phyloP scores from a whole-genome alignment of 2,797 vertebrate species.

The Peromyscus eremicus region DNA sequence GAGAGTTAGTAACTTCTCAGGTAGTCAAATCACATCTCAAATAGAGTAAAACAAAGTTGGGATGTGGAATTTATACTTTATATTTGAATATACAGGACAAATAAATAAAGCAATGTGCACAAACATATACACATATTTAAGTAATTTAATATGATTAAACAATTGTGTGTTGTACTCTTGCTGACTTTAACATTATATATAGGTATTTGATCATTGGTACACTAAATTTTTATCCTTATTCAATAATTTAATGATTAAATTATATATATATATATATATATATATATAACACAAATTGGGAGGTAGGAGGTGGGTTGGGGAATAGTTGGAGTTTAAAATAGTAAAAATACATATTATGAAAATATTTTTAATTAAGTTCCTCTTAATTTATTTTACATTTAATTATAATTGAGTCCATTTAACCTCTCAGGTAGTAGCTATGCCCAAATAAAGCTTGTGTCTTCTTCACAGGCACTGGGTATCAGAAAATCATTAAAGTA shows the following conservation, averaged over 20 bases:
- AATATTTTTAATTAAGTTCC: no score
- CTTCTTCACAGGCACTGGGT: not conserved
- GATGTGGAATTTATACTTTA: not conserved
- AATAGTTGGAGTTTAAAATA: not conserved
- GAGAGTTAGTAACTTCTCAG: not conserved
- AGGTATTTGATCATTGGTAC: not conserved
- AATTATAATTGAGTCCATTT: not conserved
- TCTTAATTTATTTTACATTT: not conserved
- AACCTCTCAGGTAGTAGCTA: not conserved
- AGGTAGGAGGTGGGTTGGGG: not conserved
- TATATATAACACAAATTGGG: not conserved
- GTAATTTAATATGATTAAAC: not conserved
- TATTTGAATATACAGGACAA: not conserved
- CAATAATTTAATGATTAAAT: not conserved
- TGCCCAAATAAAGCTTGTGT: not conserved
- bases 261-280: not conserved
- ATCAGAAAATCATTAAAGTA: not conserved
- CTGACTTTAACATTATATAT: not conserved
- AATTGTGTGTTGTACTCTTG: not conserved
- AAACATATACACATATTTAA: not conserved
- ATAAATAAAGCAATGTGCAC: not conserved
- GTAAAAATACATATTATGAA: not conserved
- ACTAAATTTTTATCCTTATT: not conserved
- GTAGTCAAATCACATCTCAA: not conserved
- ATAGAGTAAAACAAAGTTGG: not conserved